Conservation (phyloP, 2,113 vertebrate species). For the Chaetorhynchus papuensis region DNA sequence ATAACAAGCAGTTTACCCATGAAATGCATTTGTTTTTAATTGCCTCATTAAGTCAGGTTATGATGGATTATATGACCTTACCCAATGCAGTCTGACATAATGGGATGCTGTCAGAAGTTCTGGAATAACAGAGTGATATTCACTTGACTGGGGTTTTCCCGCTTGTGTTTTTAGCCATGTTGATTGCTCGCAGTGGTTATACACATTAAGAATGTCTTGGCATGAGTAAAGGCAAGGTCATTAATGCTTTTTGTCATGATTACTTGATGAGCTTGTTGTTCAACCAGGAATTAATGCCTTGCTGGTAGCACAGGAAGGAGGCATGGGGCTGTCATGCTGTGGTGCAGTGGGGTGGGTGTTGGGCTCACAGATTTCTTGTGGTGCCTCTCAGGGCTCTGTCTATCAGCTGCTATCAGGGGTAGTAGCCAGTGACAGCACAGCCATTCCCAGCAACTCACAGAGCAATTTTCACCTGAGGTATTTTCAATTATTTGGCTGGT, state of each 20-base stretch:
- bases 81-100: not conserved
- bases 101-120: conserved; percentile 25
- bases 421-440: not conserved
- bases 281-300: not conserved
- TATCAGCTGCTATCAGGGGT: not conserved
- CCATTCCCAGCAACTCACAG: not conserved
- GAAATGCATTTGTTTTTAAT: conserved; percentile 39
- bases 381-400: not conserved
- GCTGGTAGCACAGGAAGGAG: not conserved
- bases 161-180: not conserved
- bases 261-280: not conserved
- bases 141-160: conserved; percentile 7
- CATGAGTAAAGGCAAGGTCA: not conserved
- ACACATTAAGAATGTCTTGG: not conserved
- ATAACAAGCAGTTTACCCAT: not conserved
- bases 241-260: conserved; percentile 27
- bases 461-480: not conserved
- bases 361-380: not conserved
- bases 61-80: conserved; percentile 33
- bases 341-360: accelerated
- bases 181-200: not conserved
- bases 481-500: not conserved
- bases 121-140: not conserved
- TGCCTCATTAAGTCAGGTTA: conserved; percentile 47
- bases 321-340: accelerated